Evolutionary conservation across 2,113 vertebrate species (phyloP).

Genomic region (Mellivora capensis): DNA sequence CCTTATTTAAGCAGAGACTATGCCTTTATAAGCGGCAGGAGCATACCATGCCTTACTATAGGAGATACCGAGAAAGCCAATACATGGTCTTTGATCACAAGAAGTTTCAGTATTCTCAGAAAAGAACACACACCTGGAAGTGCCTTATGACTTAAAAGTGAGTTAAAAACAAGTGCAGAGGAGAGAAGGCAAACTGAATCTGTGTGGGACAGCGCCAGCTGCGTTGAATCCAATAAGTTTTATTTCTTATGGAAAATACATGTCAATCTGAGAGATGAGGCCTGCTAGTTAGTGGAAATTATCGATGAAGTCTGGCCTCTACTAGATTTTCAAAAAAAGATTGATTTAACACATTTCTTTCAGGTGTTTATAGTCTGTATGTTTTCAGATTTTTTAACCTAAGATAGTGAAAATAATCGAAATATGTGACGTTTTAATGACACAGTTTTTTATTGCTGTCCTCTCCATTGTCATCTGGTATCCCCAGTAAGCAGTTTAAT

Average conservation of each 20-base stretch:
- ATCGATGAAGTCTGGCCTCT: neutral
- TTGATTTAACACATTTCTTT: slow-evolving; percentile 28
- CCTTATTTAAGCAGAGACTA: neutral
- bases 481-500: neutral
- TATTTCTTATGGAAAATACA: slow-evolving; percentile 19
- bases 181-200: neutral
- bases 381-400: neutral
- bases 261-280: neutral
- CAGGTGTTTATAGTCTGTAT: neutral
- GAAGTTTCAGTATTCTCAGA: neutral
- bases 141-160: slow-evolving; percentile 4
- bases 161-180: neutral
- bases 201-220: neutral
- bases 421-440: neutral
- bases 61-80: neutral
- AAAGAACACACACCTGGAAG: slow-evolving; percentile 35
- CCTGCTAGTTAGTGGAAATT: neutral
- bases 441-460: neutral
- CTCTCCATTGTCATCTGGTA: neutral
- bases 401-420: slow-evolving; percentile 11
- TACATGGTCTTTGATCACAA: neutral
- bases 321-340: slow-evolving; percentile 10
- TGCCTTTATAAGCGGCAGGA: neutral
- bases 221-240: neutral
- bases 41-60: neutral